These are phyloP conservation scores for Moxostoma hubbsi DNA, from an alignment of 2,797 vertebrate genomes.

Conservation along the genomic window DNA sequence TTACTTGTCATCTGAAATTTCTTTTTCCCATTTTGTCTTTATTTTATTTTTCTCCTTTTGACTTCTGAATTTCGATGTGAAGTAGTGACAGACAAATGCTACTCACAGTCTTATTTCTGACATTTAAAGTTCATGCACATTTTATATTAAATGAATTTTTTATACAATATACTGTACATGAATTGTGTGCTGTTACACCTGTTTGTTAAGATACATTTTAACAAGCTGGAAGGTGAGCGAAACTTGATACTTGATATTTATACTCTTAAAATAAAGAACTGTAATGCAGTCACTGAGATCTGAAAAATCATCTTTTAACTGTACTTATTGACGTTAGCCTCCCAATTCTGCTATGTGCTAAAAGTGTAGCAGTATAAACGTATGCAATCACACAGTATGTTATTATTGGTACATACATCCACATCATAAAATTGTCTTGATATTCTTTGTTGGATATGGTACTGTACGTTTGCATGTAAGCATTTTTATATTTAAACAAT, in stretches of 20 bases:
- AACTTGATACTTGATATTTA: constrained; percentile 69
- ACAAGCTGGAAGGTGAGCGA: constrained; percentile 56
- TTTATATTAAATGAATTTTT: constrained; percentile 57
- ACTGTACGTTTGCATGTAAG: too few species aligned
- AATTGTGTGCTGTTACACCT: constrained; percentile 56
- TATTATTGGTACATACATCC: too few species aligned
- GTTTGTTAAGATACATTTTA: constrained; percentile 53
- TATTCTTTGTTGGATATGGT: too few species aligned
- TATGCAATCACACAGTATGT: too few species aligned
- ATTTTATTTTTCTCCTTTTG: constrained; percentile 29
- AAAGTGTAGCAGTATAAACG: too few species aligned
- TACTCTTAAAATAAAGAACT: constrained; percentile 77
- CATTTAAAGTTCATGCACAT: constrained; percentile 61
- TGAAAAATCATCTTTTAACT: not conserved
- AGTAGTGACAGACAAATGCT: constrained; percentile 13
- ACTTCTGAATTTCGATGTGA: constrained; percentile 22
- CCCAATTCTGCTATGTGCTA: too few species aligned
- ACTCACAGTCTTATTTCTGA: constrained; percentile 30
- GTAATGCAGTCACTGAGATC: constrained; percentile 36
- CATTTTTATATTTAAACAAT: too few species aligned
- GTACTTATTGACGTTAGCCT: not conserved
- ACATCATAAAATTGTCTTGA: too few species aligned
- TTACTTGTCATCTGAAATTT: constrained; percentile 21
- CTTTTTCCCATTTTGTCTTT: constrained; percentile 24
- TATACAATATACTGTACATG: constrained; percentile 37